phyloP scores from a whole-genome alignment of 2,888 invertebrate species.

The Orthosia cruda region DNA sequence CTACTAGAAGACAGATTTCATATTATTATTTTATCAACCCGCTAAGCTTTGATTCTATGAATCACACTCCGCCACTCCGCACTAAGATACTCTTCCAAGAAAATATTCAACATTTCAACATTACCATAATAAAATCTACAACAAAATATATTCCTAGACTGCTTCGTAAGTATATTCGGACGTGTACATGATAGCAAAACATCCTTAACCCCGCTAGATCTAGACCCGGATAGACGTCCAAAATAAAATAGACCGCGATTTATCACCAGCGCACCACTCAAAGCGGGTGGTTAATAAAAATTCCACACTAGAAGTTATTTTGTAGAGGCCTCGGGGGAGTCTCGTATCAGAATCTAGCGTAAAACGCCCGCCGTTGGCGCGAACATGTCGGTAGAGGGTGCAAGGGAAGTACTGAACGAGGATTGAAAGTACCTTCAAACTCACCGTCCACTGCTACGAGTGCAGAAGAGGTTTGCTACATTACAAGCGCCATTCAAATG shows the following conservation, averaged over 20 bases:
- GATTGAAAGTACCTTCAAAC: background rate
- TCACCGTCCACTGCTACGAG: background rate
- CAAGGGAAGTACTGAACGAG: constrained; percentile 58
- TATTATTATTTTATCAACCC: background rate
- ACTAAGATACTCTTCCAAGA: background rate
- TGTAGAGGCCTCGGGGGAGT: constrained; percentile 84
- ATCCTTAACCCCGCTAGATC: constrained; percentile 47
- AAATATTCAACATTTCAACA: constrained; percentile 18
- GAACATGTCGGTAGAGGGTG: constrained; percentile 75
- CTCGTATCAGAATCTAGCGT: constrained; percentile 86
- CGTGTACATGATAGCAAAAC: constrained; percentile 51
- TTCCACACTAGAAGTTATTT: constrained; percentile 89
- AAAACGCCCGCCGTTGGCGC: constrained; percentile 80
- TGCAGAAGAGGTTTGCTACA: background rate
- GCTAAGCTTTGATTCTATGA: background rate
- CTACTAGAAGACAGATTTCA: too few relatives aligned
- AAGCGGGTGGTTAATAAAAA: constrained; percentile 87
- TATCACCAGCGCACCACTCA: constrained; percentile 69
- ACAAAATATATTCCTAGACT: constrained; percentile 28
- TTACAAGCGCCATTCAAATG: too few relatives aligned
- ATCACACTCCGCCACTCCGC: background rate
- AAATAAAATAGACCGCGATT: constrained; percentile 68
- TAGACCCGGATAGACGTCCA: constrained; percentile 58
- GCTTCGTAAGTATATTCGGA: constrained; percentile 33
- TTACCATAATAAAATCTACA: constrained; percentile 19